A percentile compares a stretch with the other conserved stretches of the same genome.
Evolutionary conservation across 2,113 vertebrate species (phyloP).

Genomic region (Thomomys bottae): DNA sequence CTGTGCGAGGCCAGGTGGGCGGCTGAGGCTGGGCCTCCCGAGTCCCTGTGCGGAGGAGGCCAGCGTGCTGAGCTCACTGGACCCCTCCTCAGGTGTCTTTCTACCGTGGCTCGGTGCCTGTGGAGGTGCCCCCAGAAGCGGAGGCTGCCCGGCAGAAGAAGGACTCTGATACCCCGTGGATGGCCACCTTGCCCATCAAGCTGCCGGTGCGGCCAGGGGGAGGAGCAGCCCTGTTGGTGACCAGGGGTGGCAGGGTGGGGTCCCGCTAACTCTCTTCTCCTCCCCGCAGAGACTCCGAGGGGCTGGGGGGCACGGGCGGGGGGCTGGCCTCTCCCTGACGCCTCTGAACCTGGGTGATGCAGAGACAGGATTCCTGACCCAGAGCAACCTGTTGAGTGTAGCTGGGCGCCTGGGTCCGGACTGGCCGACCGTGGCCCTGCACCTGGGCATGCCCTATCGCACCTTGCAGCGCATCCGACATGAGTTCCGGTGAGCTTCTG

Average conservation of each 20-base stretch:
- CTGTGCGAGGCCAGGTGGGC: conserved; percentile 95
- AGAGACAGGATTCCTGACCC: conserved; percentile 95
- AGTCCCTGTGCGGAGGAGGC: neutral
- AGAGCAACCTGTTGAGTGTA: conserved; percentile 93
- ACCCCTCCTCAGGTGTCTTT: conserved; percentile 92
- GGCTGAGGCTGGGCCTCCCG: accelerated
- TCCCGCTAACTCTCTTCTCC: neutral
- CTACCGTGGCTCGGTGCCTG: conserved; percentile 92
- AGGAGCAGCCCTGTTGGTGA: neutral
- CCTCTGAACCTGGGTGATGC: conserved; percentile 94
- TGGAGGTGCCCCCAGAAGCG: conserved; percentile 90
- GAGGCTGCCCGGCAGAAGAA: conserved; percentile 90
- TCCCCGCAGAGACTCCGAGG: conserved; percentile 81
- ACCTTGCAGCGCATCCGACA: conserved; percentile 91
- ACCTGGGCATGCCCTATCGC: conserved; percentile 90
- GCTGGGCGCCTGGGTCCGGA: conserved; percentile 92
- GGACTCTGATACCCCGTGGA: conserved; percentile 90
- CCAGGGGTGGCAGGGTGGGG: neutral
- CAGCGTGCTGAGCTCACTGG: neutral
- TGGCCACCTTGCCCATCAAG: conserved; percentile 94
- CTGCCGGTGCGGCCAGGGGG: conserved; percentile 88
- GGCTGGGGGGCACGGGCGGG: accelerated
- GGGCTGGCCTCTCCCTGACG: conserved; percentile 78
- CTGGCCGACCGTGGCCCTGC: conserved; percentile 93
- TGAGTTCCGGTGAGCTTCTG: conserved; percentile 87